Evolutionary conservation across 1,140 invertebrate genomes (phyloP), one percentile per base, ranked within the genome.

Genomic region (Saccostrea echinata): DNA sequence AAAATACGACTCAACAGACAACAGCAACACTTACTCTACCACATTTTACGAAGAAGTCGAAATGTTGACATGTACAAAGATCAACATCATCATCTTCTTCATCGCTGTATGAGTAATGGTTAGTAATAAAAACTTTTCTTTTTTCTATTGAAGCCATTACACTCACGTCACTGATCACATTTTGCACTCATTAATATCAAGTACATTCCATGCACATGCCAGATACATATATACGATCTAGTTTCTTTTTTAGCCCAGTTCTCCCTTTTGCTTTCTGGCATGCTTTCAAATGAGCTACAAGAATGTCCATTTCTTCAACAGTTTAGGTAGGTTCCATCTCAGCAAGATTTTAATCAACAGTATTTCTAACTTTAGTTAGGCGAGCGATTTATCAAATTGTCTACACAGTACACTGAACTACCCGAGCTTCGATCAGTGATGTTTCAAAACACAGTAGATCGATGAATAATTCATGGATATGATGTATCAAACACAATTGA

Each of bases 1-100:
- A 43, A 0, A 80, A 8, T 80, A 30, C 11, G 13, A 30, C 11
- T 24, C 16, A 27, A 8, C 30, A 13, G 21, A 21, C 16, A 30
- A 83, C 16, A 51, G 16, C 52, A 27, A 53, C 12, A 68, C 68
- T 85, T 85, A 88, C 84, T 33, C 27, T 85, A 24, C 53, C 51
- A 88, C 27, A 52, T 51, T 27, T 61, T 16, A 88, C 84, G 81
- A 55, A 88, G 21, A 85, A 18, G 80, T 88, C 84, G 16, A 84
- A 81, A 86, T 88, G 84, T 86, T 53, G 80, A 84, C 85, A 84
- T 12, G 81, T 86, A 30, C 86, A 86, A 1, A 86, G 52, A 57
- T 87, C 89, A 55, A 84, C 53, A 27, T n/a, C 53, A 18, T 84
- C 83, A 57, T 84, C 83, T 1, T 84, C 83, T 12, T 61, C 83